Evolutionary conservation across 2,888 invertebrate species (phyloP), one percentile per base, ranked within the genome.

Genomic region (Apamea crenata): DNA sequence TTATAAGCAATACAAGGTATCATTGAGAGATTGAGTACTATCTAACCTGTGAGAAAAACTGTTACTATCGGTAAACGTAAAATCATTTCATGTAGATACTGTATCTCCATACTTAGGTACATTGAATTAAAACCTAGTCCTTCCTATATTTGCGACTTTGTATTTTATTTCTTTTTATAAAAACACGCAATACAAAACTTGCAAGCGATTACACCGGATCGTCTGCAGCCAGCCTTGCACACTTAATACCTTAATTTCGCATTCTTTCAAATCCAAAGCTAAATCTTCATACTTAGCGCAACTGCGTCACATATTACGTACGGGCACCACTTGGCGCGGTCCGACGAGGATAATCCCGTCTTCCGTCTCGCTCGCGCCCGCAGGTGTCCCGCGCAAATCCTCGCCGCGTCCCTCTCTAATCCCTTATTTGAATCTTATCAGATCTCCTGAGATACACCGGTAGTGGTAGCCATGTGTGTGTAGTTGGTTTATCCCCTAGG

Each of bases 381-480:
- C 85, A 88, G 90, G 89, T 90, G 91, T 90, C 89, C 90, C 91
- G 92, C 91, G 95, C 96, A 96, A 96, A 97, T 96, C 96, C 96
- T 95, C 93, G 90, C 88, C 89, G 87, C 93, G 92, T 96, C 96
- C 94, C 93, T 80, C 93, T 97, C 96, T 97, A 97, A 97, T 97
- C 97, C 97, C 96, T 97, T 97, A 97, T 97, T 97, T 97, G 97
- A 97, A 97, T 97, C 97, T 97, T 97, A 97, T 97, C 97, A 96
- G 97, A 97, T 97, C 96, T 96, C 96, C 93, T 94, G 96, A 96
- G 96, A 95, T 95, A 95, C 95, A 95, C 94, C 95, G 95, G 95
- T 95, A 95, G 95, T 94, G 95, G 95, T 94, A 93, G 93, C 90
- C 94, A 92, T 93, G 93, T 93, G 94, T 93, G 94, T 95, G 96